Evolutionary conservation across 2,113 vertebrate species (phyloP), one percentile per base, ranked within the genome.

Genomic region (Galemys pyrenaicus): DNA sequence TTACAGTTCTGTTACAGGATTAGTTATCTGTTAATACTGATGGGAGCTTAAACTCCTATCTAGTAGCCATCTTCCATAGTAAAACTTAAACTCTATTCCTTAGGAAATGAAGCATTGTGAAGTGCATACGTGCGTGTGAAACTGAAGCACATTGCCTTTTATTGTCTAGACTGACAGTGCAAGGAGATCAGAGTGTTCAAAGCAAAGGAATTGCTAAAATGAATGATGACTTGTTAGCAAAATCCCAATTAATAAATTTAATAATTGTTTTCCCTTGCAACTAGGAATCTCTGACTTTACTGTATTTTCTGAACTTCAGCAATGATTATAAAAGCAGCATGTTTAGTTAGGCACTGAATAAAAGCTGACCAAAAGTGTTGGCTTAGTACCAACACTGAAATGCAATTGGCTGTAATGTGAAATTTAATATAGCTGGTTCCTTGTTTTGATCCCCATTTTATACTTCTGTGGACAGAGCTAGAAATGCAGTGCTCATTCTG

Each of bases 221-320:
- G 70, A 90, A 71, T 54, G 39, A 9, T 81, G 44, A 85, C 37
- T 24, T 83, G 11, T 73, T 87, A 86, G 92, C 82, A 94, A 95
- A 94, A 94, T 91, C 65, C 82, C 88, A 92, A 85, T 96, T 90
- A 95, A 70, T 95, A 80, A 62, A 94, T 87, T 44, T 71, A 77
- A 37, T 70, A 79, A 62, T 91, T 88, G 9, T 86, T 75, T 39
- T 67, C 79, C 60, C 56, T 80, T 92, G 60, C 46, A 84, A 71
- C 49, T 92, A 83, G 24, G 17, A 74, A 41, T 88, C 67, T 74
- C 78, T 70, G 64, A 46, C 56, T 94, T 91, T 87, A 44, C 86
- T 96, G 46, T 82, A 62, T 91, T 81, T 64, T 49, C 94, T 96
- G 96, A 92, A 82, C n/a, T 49, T 64, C 17, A 88, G 51, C 84